Base-by-base conservation (phyloP, 2,797 vertebrate genomes). In the Enteromius trimaculatus region DNA sequence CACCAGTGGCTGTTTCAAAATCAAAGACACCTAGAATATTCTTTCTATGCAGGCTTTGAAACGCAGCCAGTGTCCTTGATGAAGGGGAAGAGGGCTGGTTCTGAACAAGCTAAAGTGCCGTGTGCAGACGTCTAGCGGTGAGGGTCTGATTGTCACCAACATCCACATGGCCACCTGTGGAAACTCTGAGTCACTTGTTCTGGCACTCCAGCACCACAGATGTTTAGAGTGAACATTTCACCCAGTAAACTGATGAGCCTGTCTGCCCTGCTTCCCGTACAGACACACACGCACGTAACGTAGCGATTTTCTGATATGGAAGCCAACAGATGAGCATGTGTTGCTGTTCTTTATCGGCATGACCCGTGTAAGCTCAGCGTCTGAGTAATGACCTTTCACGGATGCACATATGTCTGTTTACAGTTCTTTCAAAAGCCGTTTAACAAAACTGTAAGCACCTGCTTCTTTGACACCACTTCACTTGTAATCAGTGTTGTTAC, bases 111-210 rank as follows among this genome's bases (percentile, higher is more conserved):
- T 26, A 10, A 69, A 70, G 21, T 79, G 65, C 31, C 34, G 19
- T 51, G 44, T 29, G 49, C 51, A 31, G 37, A 58, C 6, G 51
- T 77, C 81, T 77, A 34, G 62, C 19, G 17, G 17, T 31, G 13
- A 53, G 11, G 62, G 49, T 71, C 75, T 79, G 81, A 66, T 44
- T 29, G 90, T 87, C 79, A 87, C 87, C 84, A 86, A 92, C 90
- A 92, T 93, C 91, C 89, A 92, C 88, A 37, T 6, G 26, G 72
- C 83, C 87, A 92, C 89, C 92, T 91, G 91, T 93, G 94, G 94
- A 94, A 95, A 93, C 81, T 90, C 88, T 94, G 93, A 95, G 90
- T 95, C 94, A 95, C 90, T 69, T 88, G 85, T 85, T 72, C 86
- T 79, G 88, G 79, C 77, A 79, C 88, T 89, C 70, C 51, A 83